Evolutionary conservation across 2,888 invertebrate genomes (phyloP).

Genomic region (Labia minor): DNA sequence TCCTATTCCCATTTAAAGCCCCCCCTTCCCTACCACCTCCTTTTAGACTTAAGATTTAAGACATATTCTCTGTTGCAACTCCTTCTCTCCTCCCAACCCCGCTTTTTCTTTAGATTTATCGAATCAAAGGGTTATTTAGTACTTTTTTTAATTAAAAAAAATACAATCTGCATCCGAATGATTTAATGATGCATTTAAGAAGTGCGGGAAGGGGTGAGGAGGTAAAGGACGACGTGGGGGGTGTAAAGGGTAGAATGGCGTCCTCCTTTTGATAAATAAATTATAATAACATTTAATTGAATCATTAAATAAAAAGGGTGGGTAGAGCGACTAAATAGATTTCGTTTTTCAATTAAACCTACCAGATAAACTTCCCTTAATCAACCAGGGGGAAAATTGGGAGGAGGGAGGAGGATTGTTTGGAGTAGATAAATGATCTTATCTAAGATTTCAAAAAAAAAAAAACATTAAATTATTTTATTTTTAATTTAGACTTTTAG

Average conservation of each 20-base stretch:
- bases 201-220: too few species aligned
- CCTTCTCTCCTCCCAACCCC: too few species aligned
- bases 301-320: neutral
- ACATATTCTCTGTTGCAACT: neutral
- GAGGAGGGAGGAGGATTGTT: neutral
- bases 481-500: too few species aligned
- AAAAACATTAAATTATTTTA: too few species aligned
- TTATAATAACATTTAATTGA: neutral
- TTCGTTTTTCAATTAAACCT: neutral
- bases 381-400: too few species aligned
- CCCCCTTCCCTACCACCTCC: too few species aligned
- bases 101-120: neutral
- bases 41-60: neutral
- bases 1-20: too few species aligned
- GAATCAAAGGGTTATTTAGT: neutral
- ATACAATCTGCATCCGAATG: neutral
- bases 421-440: neutral
- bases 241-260: too few species aligned
- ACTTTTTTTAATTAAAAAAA: neutral
- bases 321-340: neutral
- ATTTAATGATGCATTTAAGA: neutral
- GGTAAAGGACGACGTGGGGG: neutral
- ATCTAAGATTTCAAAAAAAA: too few species aligned
- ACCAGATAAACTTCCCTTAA: neutral
- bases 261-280: neutral